Base-by-base conservation (phyloP, 2,113 vertebrate genomes). In the Vulpes ferrilata region DNA sequence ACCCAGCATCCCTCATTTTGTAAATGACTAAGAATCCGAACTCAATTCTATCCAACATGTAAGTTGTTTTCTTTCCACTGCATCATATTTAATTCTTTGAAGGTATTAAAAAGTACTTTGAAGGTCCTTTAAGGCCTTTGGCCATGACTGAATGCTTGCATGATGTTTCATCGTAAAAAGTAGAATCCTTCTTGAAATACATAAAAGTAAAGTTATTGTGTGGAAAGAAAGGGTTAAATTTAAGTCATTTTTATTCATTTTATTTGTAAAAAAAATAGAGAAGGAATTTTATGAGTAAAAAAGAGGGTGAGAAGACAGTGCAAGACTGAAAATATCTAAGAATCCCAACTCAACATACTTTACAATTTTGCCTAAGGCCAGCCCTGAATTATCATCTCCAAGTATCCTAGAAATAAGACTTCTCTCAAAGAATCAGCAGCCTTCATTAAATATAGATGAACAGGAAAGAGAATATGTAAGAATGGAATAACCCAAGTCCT, bases 361-460 rank as follows among this genome's bases (percentile, higher is more conserved):
- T 43, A 93, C 25, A 90, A 82, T 79, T 97, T 93, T 97, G 71
- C 85, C 88, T 80, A 92, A 85, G 69, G 90, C 84, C 23, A 88
- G 27, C 76, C 83, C 76, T 94, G 59, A 96, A 78, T 95, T 84
- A 95, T 79, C 89, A 87, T 74, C 64, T 95, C 62, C 96, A 82
- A 53, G 53, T 95, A 96, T 20, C 59, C 83, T 82, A 86, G 86
- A 95, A 88, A 79, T 96, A 88, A 96, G 73, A 96, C 55, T 88
- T 89, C 94, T 86, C 81, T 95, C 84, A 95, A 96, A 92, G 92
- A 97, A 79, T 16, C 84, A 84, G 81, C 48, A 51, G 51, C 51
- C 85, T 65, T 96, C 93, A 96, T 96, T 94, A 98, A 96, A 95
- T 79, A 96, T 84, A 93, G 82, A 98, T 89, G 59, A 91, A 74